phyloP scores from a whole-genome alignment of 2,113 vertebrate species.

The Eidolon helvum region DNA sequence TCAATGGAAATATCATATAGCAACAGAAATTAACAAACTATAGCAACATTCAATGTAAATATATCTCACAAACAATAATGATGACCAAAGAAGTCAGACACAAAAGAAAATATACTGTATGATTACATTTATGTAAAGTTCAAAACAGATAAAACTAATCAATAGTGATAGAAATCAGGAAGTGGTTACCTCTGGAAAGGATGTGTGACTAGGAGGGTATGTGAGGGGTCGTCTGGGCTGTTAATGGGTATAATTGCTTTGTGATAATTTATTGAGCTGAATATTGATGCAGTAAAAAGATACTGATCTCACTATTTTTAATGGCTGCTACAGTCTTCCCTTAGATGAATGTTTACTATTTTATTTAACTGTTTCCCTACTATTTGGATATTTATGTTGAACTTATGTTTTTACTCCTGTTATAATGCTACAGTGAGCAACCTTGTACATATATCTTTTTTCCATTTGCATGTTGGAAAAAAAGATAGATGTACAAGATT shows the following conservation, averaged over 20 bases:
- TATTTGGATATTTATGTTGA: not conserved
- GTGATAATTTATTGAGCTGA: slow-evolving; percentile 10
- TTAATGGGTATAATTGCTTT: not conserved
- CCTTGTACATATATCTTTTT: not conserved
- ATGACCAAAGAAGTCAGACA: not conserved
- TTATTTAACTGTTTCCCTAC: not conserved
- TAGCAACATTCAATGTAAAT: not conserved
- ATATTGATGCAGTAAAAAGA: not conserved
- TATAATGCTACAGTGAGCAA: not conserved
- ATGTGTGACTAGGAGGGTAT: too few species aligned
- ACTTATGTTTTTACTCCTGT: not conserved
- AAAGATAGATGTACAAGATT: too few species aligned
- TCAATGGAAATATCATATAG: not conserved
- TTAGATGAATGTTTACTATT: not conserved
- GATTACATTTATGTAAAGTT: not conserved
- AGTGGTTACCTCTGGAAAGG: not conserved
- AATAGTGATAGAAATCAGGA: not conserved
- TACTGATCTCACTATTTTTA: slow-evolving; percentile 25
- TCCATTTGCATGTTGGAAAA: not conserved
- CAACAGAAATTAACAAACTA: not conserved
- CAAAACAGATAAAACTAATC: not conserved
- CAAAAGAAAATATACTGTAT: not conserved
- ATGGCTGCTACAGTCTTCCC: not conserved
- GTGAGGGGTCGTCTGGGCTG: not conserved
- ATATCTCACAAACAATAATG: not conserved